A percentile compares a stretch with the other conserved stretches of the same genome.
Evolutionary conservation across 92 coral and sea anemone species (phyloP).

Genomic region (Epizoanthus illoricatus): DNA sequence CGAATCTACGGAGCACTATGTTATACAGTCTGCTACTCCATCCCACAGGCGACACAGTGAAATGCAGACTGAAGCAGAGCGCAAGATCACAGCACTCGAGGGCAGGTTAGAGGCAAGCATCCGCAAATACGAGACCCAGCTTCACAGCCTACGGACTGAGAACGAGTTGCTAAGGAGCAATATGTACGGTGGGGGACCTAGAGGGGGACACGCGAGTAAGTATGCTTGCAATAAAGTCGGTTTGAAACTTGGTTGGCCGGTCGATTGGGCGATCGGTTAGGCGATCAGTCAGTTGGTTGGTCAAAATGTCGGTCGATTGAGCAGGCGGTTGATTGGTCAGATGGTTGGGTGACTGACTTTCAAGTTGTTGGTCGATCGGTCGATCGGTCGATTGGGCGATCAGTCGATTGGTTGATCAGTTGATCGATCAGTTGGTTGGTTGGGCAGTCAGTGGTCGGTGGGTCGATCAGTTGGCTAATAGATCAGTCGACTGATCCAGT

Average conservation of each 20-base stretch:
- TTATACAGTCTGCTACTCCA: background rate
- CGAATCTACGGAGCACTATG: background rate
- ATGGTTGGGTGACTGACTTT: too few species aligned
- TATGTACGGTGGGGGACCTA: constrained; percentile 25
- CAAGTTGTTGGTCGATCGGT: too few species aligned
- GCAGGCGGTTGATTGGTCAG: too few species aligned
- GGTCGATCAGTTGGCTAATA: too few species aligned
- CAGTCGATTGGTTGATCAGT: too few species aligned
- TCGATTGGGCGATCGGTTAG: too few species aligned
- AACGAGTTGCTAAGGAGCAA: constrained; percentile 53
- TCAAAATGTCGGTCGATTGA: too few species aligned
- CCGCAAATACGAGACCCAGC: constrained; percentile 77
- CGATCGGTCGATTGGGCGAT: too few species aligned
- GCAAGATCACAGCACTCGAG: constrained; percentile 73
- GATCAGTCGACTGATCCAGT: too few species aligned
- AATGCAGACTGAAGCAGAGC: constrained; percentile 63
- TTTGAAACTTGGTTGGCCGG: background rate
- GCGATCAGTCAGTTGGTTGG: too few species aligned
- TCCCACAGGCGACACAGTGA: constrained; percentile 71
- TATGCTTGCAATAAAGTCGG: background rate
- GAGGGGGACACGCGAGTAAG: constrained; percentile 19
- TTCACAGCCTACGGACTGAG: constrained; percentile 68
- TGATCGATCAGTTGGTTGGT: too few species aligned
- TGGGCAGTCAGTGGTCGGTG: too few species aligned
- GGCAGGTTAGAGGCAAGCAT: constrained; percentile 67